phyloP scores from a whole-genome alignment of 2,888 invertebrate genomes.

The Drosophila putrida region DNA sequence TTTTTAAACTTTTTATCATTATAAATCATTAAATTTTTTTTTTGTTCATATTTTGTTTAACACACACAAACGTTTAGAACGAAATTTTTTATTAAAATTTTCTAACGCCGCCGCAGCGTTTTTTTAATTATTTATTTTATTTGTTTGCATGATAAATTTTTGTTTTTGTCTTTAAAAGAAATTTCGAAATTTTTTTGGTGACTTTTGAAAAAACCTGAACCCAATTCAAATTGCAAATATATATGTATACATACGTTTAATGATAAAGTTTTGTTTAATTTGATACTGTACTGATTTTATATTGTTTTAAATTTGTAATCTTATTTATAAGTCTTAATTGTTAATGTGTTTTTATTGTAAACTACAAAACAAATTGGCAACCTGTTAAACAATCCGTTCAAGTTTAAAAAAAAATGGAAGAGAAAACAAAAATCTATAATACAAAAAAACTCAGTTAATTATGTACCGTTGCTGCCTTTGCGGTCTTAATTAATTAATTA shows the following conservation, averaged over 20 bases:
- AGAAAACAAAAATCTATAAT: conserved; percentile 22
- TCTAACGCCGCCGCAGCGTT: conserved; percentile 49
- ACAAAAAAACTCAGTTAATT: conserved; percentile 25
- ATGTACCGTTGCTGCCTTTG: conserved; percentile 56
- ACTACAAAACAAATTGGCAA: conserved; percentile 71
- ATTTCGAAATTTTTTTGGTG: conserved; percentile 66
- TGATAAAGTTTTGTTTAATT: conserved; percentile 73
- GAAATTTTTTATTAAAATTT: conserved; percentile 31
- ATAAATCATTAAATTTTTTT: conserved; percentile 7
- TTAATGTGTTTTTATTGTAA: conserved; percentile 79
- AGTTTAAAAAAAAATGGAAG: conserved; percentile 39
- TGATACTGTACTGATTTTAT: conserved; percentile 79
- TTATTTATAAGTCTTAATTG: conserved; percentile 74
- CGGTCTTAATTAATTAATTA: conserved; percentile 28
- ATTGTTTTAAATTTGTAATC: conserved; percentile 81
- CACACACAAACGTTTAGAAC: conserved; percentile 68
- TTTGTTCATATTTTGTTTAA: conserved; percentile 44
- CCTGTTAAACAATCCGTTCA: conserved; percentile 71
- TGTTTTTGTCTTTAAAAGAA: conserved; percentile 33
- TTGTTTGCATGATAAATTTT: conserved; percentile 36
- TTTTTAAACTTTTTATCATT: conserved; percentile 38
- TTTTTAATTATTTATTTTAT: conserved; percentile 32
- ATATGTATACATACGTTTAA: conserved; percentile 68
- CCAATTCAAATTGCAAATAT: conserved; percentile 75
- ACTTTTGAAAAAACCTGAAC: conserved; percentile 59